These are phyloP conservation scores for Hylaea fasciaria DNA, from an alignment of 2,888 invertebrate genomes.

Conservation along the genomic window DNA sequence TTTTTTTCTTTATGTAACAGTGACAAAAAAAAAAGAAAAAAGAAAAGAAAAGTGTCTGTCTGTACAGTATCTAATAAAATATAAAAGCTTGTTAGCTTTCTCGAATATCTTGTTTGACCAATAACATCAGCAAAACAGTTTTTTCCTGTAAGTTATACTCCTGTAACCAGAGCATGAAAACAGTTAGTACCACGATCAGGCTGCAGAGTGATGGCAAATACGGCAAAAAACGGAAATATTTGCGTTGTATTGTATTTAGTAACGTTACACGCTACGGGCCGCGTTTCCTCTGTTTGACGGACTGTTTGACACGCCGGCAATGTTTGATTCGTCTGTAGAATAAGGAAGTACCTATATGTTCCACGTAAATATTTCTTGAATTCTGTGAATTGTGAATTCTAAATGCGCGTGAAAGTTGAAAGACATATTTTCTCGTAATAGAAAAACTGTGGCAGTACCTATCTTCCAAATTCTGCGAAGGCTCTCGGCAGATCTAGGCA, in stretches of 20 bases:
- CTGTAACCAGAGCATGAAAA: constrained; percentile 56
- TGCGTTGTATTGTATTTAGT: constrained; percentile 57
- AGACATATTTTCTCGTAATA: no score
- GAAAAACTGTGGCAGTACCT: no score
- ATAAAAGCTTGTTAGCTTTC: not conserved
- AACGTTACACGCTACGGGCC: constrained; percentile 46
- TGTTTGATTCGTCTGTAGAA: not conserved
- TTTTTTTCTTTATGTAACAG: no score
- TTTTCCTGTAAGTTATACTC: constrained; percentile 52
- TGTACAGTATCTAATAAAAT: not conserved
- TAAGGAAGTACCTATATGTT: not conserved
- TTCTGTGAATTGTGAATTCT: no score
- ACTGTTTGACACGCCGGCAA: constrained; percentile 7
- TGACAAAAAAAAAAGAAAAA: no score
- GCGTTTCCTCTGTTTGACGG: constrained; percentile 51
- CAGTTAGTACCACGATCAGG: constrained; percentile 67
- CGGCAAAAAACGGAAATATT: constrained; percentile 65
- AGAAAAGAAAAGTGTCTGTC: no score
- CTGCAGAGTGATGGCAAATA: constrained; percentile 76
- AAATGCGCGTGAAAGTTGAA: no score
- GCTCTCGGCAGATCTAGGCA: no score
- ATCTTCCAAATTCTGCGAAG: no score
- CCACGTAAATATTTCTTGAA: not conserved
- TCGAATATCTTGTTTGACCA: constrained; percentile 2
- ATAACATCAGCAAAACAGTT: constrained; percentile 1